These are phyloP conservation scores for Ctenochaetus hawaiiensis DNA, from an alignment of 2,797 vertebrate genomes.

Conservation along the genomic window DNA sequence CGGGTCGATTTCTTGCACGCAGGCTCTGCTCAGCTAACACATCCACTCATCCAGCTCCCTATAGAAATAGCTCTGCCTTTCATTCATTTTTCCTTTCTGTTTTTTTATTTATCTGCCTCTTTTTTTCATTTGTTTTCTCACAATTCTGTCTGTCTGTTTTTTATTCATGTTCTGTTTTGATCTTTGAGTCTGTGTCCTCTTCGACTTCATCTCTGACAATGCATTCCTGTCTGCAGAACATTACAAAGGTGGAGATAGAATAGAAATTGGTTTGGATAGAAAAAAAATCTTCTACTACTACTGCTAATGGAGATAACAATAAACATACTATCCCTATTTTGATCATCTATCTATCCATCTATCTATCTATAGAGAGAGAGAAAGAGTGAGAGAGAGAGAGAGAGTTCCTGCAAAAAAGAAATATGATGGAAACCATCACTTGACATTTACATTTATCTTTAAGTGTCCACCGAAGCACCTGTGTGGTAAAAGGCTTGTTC, in stretches of 20 bases:
- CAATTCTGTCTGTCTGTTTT: conserved; percentile 31
- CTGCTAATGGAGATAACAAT: no score
- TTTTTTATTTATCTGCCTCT: conserved; percentile 48
- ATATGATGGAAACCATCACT: conserved; percentile 17
- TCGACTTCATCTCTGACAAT: conserved; percentile 13
- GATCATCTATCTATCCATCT: no score
- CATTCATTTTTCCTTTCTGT: neutral
- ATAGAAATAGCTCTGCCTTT: conserved; percentile 27
- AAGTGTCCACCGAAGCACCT: conserved; percentile 12
- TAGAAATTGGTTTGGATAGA: neutral
- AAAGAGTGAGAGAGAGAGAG: no score
- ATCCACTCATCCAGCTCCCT: conserved; percentile 15
- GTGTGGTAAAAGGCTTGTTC: conserved; percentile 19
- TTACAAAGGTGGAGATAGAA: conserved; percentile 24
- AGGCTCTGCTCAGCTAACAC: conserved; percentile 2
- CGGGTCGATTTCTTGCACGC: conserved; percentile 33
- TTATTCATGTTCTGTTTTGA: conserved; percentile 58
- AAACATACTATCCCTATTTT: no score
- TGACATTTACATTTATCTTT: conserved; percentile 16
- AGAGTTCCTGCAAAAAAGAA: conserved; percentile 1
- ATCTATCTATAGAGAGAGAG: no score
- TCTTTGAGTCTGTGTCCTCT: conserved; percentile 34
- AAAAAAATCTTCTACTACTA: neutral
- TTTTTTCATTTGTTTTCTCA: conserved; percentile 38
- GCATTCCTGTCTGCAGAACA: conserved; percentile 1